Conservation (phyloP, 2,113 vertebrate genomes). For the human (Homo sapiens) region GRCh38 chr13:112106001-112106500, state of each 20-base stretch:
- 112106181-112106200: background rate
- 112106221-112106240: background rate
- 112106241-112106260: background rate
- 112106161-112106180: background rate
- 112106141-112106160: background rate
- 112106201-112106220: background rate
- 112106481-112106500: background rate
- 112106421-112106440: background rate
- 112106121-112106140: background rate
- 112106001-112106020: constrained; percentile 75
- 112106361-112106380: background rate
- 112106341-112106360: background rate
- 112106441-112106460: background rate
- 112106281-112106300: background rate
- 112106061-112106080: constrained; percentile 72
- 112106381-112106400: background rate
- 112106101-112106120: background rate
- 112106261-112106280: background rate
- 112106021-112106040: constrained; percentile 72
- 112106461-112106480: background rate
- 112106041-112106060: constrained; percentile 81
- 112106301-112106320: background rate
- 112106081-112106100: background rate
- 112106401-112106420: background rate
- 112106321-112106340: background rate